Conservation (phyloP, 1,140 invertebrate genomes). For the Brachystomella parvula region DNA sequence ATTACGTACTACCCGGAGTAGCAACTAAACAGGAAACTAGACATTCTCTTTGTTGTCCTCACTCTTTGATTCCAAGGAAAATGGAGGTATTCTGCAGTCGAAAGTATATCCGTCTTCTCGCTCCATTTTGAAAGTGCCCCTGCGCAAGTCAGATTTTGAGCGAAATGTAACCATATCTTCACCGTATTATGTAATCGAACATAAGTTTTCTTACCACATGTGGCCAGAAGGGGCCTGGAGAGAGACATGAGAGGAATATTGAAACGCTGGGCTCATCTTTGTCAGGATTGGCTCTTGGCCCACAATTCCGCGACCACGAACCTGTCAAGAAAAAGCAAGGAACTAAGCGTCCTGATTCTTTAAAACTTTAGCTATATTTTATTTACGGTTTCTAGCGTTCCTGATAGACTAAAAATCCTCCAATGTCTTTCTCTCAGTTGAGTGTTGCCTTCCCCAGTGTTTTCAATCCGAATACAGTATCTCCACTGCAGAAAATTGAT, state of each 20-base stretch:
- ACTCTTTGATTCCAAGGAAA: slow-evolving; percentile 86
- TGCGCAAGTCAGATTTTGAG: slow-evolving; percentile 44
- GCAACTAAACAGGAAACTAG: background rate
- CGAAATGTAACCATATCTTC: slow-evolving; percentile 21
- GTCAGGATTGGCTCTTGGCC: slow-evolving; percentile 79
- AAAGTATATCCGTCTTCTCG: slow-evolving; percentile 90
- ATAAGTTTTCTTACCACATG: slow-evolving; percentile 65
- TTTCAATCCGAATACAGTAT: slow-evolving; percentile 92
- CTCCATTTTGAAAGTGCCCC: slow-evolving; percentile 95
- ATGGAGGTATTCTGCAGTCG: slow-evolving; percentile 92
- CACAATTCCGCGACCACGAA: background rate
- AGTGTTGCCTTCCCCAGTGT: slow-evolving; percentile 77
- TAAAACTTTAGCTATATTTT: background rate
- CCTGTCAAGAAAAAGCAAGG: background rate
- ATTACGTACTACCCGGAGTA: no score
- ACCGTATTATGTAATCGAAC: slow-evolving; percentile 11
- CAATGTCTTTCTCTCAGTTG: slow-evolving; percentile 91
- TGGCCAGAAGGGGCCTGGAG: slow-evolving; percentile 95
- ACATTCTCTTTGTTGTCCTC: slow-evolving; percentile 51
- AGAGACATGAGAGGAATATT: slow-evolving; percentile 94
- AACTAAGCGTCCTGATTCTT: background rate
- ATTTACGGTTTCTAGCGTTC: slow-evolving; percentile 77
- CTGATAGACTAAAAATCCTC: slow-evolving; percentile 90
- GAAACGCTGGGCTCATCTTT: slow-evolving; percentile 80
- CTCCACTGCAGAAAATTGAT: slow-evolving; percentile 63